A percentile compares a stretch with the other conserved stretches of the same genome.
These are phyloP conservation scores for Drosophila kanekoi DNA, from an alignment of 2,888 invertebrate species.

Conservation along the genomic window DNA sequence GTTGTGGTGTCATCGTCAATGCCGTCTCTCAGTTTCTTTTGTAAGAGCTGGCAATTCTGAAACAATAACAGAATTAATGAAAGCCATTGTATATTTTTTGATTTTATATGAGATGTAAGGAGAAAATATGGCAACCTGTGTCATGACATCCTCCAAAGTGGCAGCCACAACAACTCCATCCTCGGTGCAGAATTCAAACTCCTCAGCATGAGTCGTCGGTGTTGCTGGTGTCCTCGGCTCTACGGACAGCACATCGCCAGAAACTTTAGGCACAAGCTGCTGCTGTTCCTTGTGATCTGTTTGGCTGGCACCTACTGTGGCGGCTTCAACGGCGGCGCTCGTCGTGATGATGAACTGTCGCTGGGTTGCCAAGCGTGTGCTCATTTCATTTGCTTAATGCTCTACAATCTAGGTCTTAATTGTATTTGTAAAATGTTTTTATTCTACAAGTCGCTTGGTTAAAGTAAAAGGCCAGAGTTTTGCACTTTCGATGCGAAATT, in stretches of 20 bases:
- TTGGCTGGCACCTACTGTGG: conserved; percentile 53
- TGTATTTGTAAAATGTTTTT: conserved; percentile 19
- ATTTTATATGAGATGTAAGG: too few relatives aligned
- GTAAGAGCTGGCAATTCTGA: conserved; percentile 70
- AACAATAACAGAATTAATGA: conserved; percentile 36
- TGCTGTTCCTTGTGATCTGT: conserved; percentile 67
- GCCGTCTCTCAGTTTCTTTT: conserved; percentile 81
- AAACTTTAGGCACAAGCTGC: conserved; percentile 37
- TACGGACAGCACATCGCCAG: conserved; percentile 59
- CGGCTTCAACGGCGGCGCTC: conserved; percentile 53
- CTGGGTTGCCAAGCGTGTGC: conserved; percentile 84
- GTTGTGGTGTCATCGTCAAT: conserved; percentile 41
- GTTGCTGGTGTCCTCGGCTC: conserved; percentile 49
- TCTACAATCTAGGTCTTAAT: conserved; percentile 25
- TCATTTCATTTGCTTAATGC: conserved; percentile 74
- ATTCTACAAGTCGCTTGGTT: conserved; percentile 23
- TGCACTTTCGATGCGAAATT: conserved; percentile 62
- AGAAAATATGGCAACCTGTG: conserved; percentile 69
- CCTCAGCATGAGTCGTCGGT: conserved; percentile 50
- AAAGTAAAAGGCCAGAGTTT: conserved; percentile 34
- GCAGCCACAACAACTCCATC: conserved; percentile 75
- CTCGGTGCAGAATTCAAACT: conserved; percentile 72
- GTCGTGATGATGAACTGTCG: conserved; percentile 83
- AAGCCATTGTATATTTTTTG: conserved; percentile 1
- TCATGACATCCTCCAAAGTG: conserved; percentile 81